These are phyloP conservation scores for Trogon surrucura DNA, from an alignment of 2,113 vertebrate species.

Conservation along the genomic window DNA sequence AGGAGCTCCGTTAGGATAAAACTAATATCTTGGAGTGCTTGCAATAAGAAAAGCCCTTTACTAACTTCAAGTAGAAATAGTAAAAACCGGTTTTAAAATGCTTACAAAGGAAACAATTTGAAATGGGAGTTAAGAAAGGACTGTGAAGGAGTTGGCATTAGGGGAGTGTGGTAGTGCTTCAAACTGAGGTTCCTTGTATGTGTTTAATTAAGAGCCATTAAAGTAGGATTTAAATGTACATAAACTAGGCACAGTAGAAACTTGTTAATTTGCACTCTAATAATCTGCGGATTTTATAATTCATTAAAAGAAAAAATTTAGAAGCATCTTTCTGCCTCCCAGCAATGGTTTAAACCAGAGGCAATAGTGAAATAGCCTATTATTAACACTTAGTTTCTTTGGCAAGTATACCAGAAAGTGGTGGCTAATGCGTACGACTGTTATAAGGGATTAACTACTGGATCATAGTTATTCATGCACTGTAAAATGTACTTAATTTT, in stretches of 20 bases:
- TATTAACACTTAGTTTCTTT: conserved; percentile 7
- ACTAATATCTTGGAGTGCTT: neutral
- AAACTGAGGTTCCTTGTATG: neutral
- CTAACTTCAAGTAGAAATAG: neutral
- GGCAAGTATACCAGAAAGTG: neutral
- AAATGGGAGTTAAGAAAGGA: neutral
- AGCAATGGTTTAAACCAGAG: neutral
- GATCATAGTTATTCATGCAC: neutral
- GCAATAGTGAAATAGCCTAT: neutral
- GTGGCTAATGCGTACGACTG: neutral
- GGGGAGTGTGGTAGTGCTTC: neutral
- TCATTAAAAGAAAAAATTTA: neutral
- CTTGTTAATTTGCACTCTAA: conserved; percentile 51
- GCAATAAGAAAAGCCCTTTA: neutral
- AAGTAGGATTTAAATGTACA: conserved; percentile 42
- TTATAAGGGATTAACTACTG: neutral
- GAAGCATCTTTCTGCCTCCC: neutral
- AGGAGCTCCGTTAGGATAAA: neutral
- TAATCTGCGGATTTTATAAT: conserved; percentile 51
- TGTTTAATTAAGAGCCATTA: conserved; percentile 59
- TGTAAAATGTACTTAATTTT: neutral
- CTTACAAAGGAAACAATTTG: neutral
- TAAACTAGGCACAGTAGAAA: conserved; percentile 32
- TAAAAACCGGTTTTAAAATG: conserved; percentile 4
- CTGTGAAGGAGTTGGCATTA: conserved; percentile 13